Percentiles rank a stretch among this genome's conserved stretches.
These are phyloP conservation scores for Cotesia typhae DNA, from an alignment of 1,140 invertebrate species.

Conservation along the genomic window DNA sequence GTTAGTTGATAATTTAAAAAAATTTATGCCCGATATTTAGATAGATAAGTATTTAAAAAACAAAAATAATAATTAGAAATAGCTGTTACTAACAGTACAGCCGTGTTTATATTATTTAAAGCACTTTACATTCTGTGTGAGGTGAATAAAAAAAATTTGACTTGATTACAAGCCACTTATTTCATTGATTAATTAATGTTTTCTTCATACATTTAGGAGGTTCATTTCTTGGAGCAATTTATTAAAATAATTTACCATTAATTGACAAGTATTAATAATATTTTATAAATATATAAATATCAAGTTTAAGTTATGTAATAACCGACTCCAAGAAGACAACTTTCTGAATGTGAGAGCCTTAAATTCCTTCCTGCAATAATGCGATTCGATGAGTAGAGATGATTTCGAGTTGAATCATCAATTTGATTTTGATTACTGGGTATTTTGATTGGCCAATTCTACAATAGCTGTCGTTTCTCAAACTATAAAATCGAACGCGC, in stretches of 20 bases:
- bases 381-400: slow-evolving; percentile 42
- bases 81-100: slow-evolving; percentile 43
- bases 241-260: background rate
- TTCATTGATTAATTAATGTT: slow-evolving; percentile 64
- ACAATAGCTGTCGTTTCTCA: too few species aligned
- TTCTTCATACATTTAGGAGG: slow-evolving; percentile 74
- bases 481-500: too few species aligned
- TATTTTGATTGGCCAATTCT: too few species aligned
- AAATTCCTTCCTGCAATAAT: slow-evolving; percentile 60
- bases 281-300: too few species aligned
- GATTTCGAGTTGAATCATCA: background rate
- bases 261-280: too few species aligned
- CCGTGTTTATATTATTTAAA: slow-evolving; percentile 57
- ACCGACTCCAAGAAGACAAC: slow-evolving; percentile 54
- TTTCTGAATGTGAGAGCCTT: slow-evolving; percentile 64
- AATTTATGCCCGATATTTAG: slow-evolving; percentile 20
- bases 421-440: background rate
- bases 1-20: slow-evolving; percentile 28
- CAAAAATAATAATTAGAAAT: slow-evolving; percentile 36
- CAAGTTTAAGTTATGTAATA: slow-evolving; percentile 13
- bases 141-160: slow-evolving; percentile 65
- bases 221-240: slow-evolving; percentile 67
- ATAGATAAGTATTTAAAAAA: slow-evolving; percentile 23
- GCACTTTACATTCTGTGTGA: slow-evolving; percentile 60
- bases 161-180: slow-evolving; percentile 61